Percentiles rank a stretch among this genome's conserved stretches.
Evolutionary conservation across 2,113 vertebrate genomes (phyloP).

Genomic region (Psilopogon haemacephalus): DNA sequence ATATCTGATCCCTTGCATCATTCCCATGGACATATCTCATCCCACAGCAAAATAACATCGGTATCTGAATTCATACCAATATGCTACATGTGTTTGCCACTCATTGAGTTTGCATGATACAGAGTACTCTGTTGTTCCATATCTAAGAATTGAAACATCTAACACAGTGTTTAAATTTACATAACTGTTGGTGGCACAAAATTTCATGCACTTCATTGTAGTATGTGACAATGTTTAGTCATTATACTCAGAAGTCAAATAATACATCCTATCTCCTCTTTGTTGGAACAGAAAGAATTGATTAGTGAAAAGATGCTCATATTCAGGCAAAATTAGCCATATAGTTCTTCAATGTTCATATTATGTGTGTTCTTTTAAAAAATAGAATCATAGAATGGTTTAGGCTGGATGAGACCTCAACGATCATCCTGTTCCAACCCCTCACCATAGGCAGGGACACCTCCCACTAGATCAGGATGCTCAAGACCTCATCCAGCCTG

Average conservation of each 20-base stretch:
- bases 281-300: not conserved
- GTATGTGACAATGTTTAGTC: not conserved
- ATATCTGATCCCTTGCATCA: not conserved
- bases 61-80: not conserved
- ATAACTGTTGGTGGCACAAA: not conserved
- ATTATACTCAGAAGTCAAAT: not conserved
- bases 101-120: not conserved
- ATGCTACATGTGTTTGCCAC: not conserved
- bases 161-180: not conserved
- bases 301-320: conserved; percentile 43
- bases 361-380: conserved; percentile 55
- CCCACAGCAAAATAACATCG: not conserved
- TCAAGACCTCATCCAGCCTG: too few species aligned
- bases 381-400: too few species aligned
- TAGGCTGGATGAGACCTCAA: too few species aligned
- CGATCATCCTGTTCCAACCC: too few species aligned
- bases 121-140: not conserved
- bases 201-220: not conserved
- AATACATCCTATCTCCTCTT: conserved; percentile 8
- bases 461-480: too few species aligned
- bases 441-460: too few species aligned
- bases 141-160: not conserved
- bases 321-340: conserved; percentile 55
- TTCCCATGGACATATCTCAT: not conserved
- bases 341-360: conserved; percentile 51